These are phyloP conservation scores for Parapsyche elsis DNA, from an alignment of 1,140 invertebrate species.

Conservation along the genomic window DNA sequence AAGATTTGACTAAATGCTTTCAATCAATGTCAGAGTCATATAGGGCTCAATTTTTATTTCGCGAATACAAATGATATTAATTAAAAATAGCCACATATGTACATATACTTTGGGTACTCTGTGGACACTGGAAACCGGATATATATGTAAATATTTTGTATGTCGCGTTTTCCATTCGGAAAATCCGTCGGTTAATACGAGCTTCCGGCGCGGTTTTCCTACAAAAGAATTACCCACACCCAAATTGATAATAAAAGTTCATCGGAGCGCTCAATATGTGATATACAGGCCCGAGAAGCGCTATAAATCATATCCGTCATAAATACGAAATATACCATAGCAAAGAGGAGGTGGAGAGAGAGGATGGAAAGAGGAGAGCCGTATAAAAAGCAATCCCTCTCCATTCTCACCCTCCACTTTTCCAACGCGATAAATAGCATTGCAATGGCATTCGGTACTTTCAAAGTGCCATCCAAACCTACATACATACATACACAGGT, in stretches of 20 bases:
- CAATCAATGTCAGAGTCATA: no score
- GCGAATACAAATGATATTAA: no score
- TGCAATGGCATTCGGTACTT: conserved; percentile 4
- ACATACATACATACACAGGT: no score
- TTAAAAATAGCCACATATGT: no score
- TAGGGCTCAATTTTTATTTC: no score
- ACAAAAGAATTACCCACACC: conserved; percentile 12
- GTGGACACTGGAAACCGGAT: no score
- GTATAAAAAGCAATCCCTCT: not conserved
- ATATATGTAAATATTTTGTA: no score
- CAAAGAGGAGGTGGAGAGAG: not conserved
- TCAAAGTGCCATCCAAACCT: not conserved
- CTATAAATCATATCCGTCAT: conserved; percentile 31
- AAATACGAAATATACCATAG: conserved; percentile 18
- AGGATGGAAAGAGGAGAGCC: not conserved
- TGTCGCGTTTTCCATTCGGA: not conserved
- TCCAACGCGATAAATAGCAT: conserved; percentile 32
- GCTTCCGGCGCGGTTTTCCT: not conserved
- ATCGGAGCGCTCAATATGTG: conserved; percentile 26
- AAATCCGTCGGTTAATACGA: conserved; percentile 5
- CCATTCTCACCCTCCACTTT: not conserved
- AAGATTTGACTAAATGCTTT: no score
- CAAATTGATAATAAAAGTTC: conserved; percentile 31
- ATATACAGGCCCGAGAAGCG: conserved; percentile 2
- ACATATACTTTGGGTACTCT: no score